Base-by-base conservation (phyloP, 2,113 vertebrate genomes). In the Dissostichus mawsoni region DNA sequence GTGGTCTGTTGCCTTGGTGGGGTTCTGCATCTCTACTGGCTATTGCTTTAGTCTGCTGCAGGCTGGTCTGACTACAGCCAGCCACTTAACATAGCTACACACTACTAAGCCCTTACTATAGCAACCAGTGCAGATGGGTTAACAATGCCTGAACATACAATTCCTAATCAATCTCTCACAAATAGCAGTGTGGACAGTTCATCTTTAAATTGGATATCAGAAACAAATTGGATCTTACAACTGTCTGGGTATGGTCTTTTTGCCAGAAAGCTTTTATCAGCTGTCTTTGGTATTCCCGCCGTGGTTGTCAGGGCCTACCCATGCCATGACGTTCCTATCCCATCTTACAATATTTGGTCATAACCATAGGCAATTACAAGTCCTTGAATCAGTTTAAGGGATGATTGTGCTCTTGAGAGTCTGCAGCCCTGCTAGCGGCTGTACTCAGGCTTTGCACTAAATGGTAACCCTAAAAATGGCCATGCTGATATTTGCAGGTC, bases 191-290 rank as follows among this genome's bases (percentile, higher is more conserved):
- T 72, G 23, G 44, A 69, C 33, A 45, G n/a, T 59, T 45, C 17
- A 36, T 45, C 36, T 29, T 79, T 17, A 61, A 62, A 81, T 79
- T 77, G 36, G 18, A 74, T 41, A 36, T 11, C 9, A 55, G 55
- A 73, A 14, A 57, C 48, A 86, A 66, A 89, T 78, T 50, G 58
- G 47, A 74, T 77, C 77, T 79, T 69, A 66, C 4, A 71, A 44
- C 50, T 6, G 17, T 61, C 62, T 20, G 51, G 48, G 61, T 71
- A 68, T 59, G 67, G 61, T 50, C 25, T 63, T 52, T 58, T 51
- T 59, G 20, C 13, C 20, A 59, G 65, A 73, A 23, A 63, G 29
- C 20, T 25, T 58, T 4, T 62, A 25, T 56, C 51, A 14, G 25
- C 17, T 20, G 29, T 33, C 23, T 61, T 41, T 77, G 48, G 41